A percentile compares a stretch with the other conserved stretches of the same genome.
Evolutionary conservation across 1,140 invertebrate species (phyloP).

Genomic region (Drosophila teissieri): DNA sequence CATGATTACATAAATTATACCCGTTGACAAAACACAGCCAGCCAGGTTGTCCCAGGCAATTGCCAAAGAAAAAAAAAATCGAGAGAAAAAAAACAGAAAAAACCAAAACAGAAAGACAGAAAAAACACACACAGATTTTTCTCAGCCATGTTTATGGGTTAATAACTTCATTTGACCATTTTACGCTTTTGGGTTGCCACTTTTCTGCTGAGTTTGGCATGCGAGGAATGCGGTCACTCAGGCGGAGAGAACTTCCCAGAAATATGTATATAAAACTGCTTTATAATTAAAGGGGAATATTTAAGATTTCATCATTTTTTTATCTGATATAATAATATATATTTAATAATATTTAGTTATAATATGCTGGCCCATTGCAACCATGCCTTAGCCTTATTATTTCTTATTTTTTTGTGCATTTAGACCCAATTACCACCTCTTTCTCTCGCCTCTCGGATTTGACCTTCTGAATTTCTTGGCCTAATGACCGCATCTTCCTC

Average conservation of each 20-base stretch:
- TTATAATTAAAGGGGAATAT: neutral
- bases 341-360: too few species aligned
- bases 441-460: conserved; percentile 2
- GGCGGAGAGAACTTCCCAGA: conserved; percentile 13
- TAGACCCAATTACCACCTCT: conserved; percentile 9
- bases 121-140: conserved; percentile 33
- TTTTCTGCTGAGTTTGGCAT: conserved; percentile 10
- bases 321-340: too few species aligned
- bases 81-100: conserved; percentile 3
- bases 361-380: too few species aligned
- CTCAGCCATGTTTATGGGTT: conserved; percentile 55
- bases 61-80: conserved; percentile 29
- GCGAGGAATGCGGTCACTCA: conserved; percentile 15
- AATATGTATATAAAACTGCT: neutral
- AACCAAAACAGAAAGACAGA: conserved; percentile 1
- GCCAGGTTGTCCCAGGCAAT: conserved; percentile 21
- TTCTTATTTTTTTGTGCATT: neutral
- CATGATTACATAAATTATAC: conserved; percentile 75
- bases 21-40: conserved; percentile 53
- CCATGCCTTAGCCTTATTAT: neutral
- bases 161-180: conserved; percentile 61
- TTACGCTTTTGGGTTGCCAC: neutral
- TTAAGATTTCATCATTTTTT: neutral
- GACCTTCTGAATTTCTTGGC: conserved; percentile 29
- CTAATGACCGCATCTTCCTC: conserved; percentile 6